Evolutionary conservation across 1,140 invertebrate genomes (phyloP), one percentile per base, ranked within the genome.

Genomic region (Mizuhopecten yessoensis): DNA sequence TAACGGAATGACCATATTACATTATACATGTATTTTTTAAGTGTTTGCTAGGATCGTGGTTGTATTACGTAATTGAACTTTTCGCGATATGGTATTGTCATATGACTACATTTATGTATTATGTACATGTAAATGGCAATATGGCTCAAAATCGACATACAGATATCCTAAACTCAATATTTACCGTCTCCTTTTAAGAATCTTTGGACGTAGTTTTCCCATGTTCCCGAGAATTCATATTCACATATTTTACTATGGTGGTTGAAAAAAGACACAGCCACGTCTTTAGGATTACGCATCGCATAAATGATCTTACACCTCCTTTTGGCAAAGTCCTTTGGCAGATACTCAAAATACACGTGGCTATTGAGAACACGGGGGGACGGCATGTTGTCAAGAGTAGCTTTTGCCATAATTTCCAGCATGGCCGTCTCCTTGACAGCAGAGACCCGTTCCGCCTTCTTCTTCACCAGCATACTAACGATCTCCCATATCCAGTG

Each of bases 401-500:
- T n/a, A 20, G 86, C 45, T 86, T 95, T 93, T 0, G 93, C 87
- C 93, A 95, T 93, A 2, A 87, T 89, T 88, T 95, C 94, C 17
- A 95, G 90, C 95, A 95, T 95, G 0, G 39, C 92, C 5, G 88
- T 86, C 34, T 92, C 90, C 88, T 94, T 94, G 3, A 91, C 90
- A 1, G 39, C 57, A 10, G 75, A 86, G 29, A 93, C 91, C n/a
- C 89, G 75, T 45, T 95, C 93, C 0, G 93, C 91, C 34, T 90
- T 90, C 5, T 92, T 91, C 29, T 34, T 86, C 3, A 93, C 15
- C 23, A 95, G 49, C 91, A 95, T 94, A 34, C 91, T 75, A 0
- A 92, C 42, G 23, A 95, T 93, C 75, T 95, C 95, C 94, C 94
- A 95, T 29, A 95, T 23, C 95, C 95, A 95, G 57, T 95, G 93